Conservation (phyloP, 2,113 vertebrate genomes). For the Smithornis capensis region DNA sequence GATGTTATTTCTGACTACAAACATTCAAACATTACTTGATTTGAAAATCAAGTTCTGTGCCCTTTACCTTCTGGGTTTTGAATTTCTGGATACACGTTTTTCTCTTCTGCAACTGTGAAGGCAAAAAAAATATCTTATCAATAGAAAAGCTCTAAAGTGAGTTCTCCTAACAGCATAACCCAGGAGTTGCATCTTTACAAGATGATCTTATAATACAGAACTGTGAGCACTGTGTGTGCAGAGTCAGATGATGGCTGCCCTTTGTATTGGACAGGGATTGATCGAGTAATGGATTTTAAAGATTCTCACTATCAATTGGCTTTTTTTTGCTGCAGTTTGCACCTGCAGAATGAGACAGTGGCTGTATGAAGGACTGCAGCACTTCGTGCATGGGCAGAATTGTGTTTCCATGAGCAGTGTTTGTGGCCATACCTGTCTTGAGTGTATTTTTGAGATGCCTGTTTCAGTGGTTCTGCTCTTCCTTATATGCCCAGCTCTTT, state of each 20-base stretch:
- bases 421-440: neutral
- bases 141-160: neutral
- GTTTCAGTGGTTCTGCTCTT: neutral
- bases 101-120: neutral
- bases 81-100: neutral
- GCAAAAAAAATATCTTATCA: neutral
- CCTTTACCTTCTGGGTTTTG: neutral
- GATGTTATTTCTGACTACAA: neutral
- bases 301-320: neutral
- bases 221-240: neutral
- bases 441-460: neutral
- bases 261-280: neutral
- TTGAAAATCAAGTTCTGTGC: neutral
- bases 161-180: neutral
- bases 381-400: neutral
- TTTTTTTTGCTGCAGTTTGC: neutral
- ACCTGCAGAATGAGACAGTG: neutral
- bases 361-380: rapidly evolving
- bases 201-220: neutral
- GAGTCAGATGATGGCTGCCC: neutral
- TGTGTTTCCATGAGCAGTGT: neutral
- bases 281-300: neutral
- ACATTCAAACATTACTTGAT: neutral
- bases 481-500: neutral
- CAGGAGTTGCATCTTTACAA: neutral